Base-by-base conservation (phyloP, 2,113 vertebrate genomes). In the Vidua macroura region DNA sequence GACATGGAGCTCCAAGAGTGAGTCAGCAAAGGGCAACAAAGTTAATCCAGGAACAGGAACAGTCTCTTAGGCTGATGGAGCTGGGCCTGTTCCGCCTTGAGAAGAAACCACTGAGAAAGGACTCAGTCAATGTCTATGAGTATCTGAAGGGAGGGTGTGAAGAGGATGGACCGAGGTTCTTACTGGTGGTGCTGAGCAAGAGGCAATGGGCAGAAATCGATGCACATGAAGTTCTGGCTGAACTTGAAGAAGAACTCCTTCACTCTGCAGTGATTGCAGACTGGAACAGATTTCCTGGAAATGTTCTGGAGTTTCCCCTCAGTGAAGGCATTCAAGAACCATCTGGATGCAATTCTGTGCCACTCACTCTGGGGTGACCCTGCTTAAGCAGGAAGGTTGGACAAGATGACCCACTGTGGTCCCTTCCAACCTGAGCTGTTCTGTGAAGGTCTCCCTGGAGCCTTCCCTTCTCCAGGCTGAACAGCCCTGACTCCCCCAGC, bases 31-130 rank as follows among this genome's bases (percentile, higher is more conserved):
- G 13, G 31, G 43, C 15, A 2, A 11, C 19, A 33, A 55, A 37
- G 31, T 1, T 33, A 16, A 10, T 37, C 10, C 23, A 43, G 58
- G 43, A 13, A 27, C 15, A 28, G 56, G 48, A 70, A 6, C 10
- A 11, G 1, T 56, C n/a, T 35, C 49, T 35, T 19, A 62, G n/a
- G n/a, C 24, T 76, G 63, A 55, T 0, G 3, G 17, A 76, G 7
- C 35, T 49, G 15, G 6, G 41, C 14, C 55, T 69, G 5, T 19
- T 83, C n/a, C 62, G 41, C 14, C n/a, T 69, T 6, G 3, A 62
- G 48, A 41, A 69, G 48, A 68, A 60, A 43, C 9, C 21, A 35
- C 0, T 31, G 39, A 62, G 48, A 69, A 28, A 21, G 12, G 18
- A 9, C 41, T 30, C 18, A 7, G 2, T 11, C 48, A 31, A 27